Percentiles rank a stretch among this genome's conserved stretches.
Conservation (phyloP, 2,888 invertebrate genomes). For the Ctena decussata region DNA sequence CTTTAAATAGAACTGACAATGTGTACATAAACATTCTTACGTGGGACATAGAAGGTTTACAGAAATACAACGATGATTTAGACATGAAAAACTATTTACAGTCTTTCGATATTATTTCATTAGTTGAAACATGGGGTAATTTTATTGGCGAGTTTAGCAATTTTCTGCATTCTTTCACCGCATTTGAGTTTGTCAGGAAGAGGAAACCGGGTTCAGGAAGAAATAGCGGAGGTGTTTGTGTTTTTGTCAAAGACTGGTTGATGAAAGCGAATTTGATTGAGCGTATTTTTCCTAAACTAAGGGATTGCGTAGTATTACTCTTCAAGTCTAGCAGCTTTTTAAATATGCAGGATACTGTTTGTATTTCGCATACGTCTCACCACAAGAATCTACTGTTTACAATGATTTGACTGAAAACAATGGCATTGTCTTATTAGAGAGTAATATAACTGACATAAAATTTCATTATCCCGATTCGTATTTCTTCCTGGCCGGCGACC, state of each 20-base stretch:
- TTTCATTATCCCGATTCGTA: constrained; percentile 15
- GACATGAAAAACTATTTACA: constrained; percentile 11
- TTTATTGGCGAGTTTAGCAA: constrained; percentile 9
- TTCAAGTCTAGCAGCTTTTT: constrained; percentile 16
- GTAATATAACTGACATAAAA: constrained; percentile 22
- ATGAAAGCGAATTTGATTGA: constrained; percentile 3
- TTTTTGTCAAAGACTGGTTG: constrained; percentile 23
- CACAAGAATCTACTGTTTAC: constrained; percentile 35
- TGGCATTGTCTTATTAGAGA: constrained; percentile 34
- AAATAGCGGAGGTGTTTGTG: constrained; percentile 26
- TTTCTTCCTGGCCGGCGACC: constrained; percentile 40
- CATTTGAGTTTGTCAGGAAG: constrained; percentile 20
- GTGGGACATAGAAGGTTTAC: constrained; percentile 20
- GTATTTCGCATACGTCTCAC: constrained; percentile 19
- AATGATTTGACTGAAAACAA: constrained; percentile 20
- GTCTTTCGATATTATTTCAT: constrained; percentile 23
- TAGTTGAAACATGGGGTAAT: constrained; percentile 27
- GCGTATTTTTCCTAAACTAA: constrained; percentile 14
- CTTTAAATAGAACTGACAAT: neutral
- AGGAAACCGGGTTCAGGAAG: constrained; percentile 6
- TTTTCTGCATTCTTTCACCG: constrained; percentile 12
- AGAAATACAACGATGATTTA: neutral
- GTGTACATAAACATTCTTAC: constrained; percentile 2
- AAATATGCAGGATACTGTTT: constrained; percentile 20
- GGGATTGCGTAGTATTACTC: constrained; percentile 19